Evolutionary conservation across 2,797 vertebrate genomes (phyloP), one percentile per base, ranked within the genome.

Genomic region (Schizopygopsis malacanthus): DNA sequence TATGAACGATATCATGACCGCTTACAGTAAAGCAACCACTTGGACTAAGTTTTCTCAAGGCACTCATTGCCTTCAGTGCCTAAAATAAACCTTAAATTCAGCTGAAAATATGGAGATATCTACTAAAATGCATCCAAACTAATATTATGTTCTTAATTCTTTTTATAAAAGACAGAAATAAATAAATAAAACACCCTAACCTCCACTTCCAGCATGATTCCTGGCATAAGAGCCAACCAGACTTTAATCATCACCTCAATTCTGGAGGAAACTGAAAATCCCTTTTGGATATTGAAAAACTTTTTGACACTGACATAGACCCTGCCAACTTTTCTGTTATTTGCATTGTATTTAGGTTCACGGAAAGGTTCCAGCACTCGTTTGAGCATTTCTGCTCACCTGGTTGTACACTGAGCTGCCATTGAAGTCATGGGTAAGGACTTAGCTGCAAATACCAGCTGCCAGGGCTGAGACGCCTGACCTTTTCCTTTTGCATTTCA

Each of bases 391-490:
- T 91, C 91, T 85, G 0, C 77, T 88, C 80, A 75, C 78, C 69
- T 59, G 86, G 88, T 88, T 33, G 90, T 90, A 90, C 85, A 43
- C 45, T 56, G 81, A 69, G 70, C 87, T 82, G 45, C 87, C 43
- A 81, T 5, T 81, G 83, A 84, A 83, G 22, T 85, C 78, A 79
- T 28, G 89, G 88, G 77, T 87, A 86, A 91, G 82, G 92, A 93
- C 92, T 92, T 87, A 52, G 39, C 81, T 77, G 86, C 88, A 95
- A 95, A 95, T 94, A 95, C 91, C 94, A 95, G 89, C 93, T 92
- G 94, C 93, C 94, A 94, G 88, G 93, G 89, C 88, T 85, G 86
- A 75, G 41, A 78, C 79, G 85, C 71, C 77, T 94, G 94, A 95
- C 95, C 95, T 95, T 95, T 95, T 91, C 77, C 72, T 80, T 65